A percentile compares a stretch with the other conserved stretches of the same genome.
Conservation (phyloP, 2,113 vertebrate genomes). For the human (Homo sapiens) region GRCh38 chr1:240351501-240352000, state of each 20-base stretch:
- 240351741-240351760: not conserved
- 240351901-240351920: not conserved
- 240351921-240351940: not conserved
- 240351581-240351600: not conserved
- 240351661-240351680: not conserved
- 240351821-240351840: not conserved
- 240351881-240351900: no score
- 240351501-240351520: not conserved
- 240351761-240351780: no score
- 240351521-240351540: not conserved
- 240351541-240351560: not conserved
- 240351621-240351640: not conserved
- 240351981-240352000: not conserved
- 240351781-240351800: no score
- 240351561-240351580: not conserved
- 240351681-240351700: not conserved
- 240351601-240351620: not conserved
- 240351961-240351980: not conserved
- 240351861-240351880: not conserved
- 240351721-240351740: not conserved
- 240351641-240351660: not conserved
- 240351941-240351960: not conserved
- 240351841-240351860: not conserved
- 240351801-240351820: not conserved
- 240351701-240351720: not conserved